Conservation (phyloP, 2,113 vertebrate genomes). For the Chamaetylas fuelleborni region DNA sequence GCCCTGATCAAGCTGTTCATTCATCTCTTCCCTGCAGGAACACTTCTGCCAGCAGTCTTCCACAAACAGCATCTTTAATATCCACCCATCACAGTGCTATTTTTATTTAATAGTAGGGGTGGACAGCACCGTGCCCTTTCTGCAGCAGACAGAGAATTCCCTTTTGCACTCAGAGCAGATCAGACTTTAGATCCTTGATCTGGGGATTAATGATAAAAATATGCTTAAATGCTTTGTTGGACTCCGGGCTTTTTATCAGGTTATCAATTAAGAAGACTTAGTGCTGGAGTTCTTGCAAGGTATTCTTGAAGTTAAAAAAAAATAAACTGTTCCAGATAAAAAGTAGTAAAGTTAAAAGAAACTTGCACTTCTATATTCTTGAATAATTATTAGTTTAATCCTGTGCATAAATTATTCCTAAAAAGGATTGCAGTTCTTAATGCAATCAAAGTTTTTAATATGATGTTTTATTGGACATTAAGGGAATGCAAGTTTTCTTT, state of each 20-base stretch:
- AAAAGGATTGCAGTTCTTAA: neutral
- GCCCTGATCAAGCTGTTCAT: neutral
- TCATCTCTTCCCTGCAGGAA: neutral
- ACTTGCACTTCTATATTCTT: neutral
- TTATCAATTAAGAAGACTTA: neutral
- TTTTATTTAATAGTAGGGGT: neutral
- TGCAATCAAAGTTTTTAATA: neutral
- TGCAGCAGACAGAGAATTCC: neutral
- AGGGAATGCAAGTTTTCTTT: neutral
- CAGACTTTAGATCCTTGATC: neutral
- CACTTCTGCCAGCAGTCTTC: neutral
- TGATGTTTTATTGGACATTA: neutral
- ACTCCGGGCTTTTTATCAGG: neutral
- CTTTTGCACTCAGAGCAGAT: neutral
- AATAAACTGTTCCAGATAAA: neutral
- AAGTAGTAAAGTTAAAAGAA: neutral
- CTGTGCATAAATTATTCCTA: neutral
- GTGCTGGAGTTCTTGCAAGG: neutral
- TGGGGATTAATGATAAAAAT: neutral
- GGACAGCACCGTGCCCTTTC: neutral
- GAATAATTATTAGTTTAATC: neutral
- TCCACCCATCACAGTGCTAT: fast-evolving
- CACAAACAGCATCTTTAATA: neutral
- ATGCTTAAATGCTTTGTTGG: neutral
- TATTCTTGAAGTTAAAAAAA: neutral